Evolutionary conservation across 2,113 vertebrate genomes (phyloP), one percentile per base, ranked within the genome.

Genomic region (Potamarius usumacintae): DNA sequence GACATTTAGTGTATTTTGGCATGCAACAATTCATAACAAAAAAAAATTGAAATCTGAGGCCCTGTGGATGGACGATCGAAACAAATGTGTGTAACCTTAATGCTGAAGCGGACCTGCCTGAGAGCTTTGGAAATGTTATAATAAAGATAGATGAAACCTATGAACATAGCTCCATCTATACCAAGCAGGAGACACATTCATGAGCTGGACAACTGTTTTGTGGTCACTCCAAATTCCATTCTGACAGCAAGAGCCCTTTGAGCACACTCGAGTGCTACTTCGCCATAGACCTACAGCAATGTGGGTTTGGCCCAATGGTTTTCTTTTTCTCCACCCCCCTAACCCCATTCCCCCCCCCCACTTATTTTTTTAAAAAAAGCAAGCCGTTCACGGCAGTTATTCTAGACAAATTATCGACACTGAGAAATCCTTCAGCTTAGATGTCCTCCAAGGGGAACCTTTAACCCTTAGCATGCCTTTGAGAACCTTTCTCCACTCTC

Each of bases 181-280:
- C 82, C 27, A 57, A 67, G 80, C 57, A 78, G 30, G 69, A 85
- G 60, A 83, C 87, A 90, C 87, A 86, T 90, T 90, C 89, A 88
- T 25, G 60, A 67, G 60, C 69, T 69, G 76, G 85, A 86, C 89
- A 63, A 88, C 87, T 90, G 89, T 90, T 90, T 87, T 88, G 87
- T 88, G 94, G 93, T 95, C 95, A 94, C 95, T 95, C 92, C 92
- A 95, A 93, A 96, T 96, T 96, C 94, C 92, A 94, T 92, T 93
- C 92, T 95, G 94, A 95, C 95, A 95, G 95, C 91, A 91, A 96
- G 95, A 94, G 93, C 93, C 92, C 94, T 95, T 93, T 93, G 95
- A 90, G 91, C 83, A 86, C 90, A 90, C 86, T 94, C 91, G 90
- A 95, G 94, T 93, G 93, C 91, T 92, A 93, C 91, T 95, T 94